Evolutionary conservation across 2,888 invertebrate genomes (phyloP).

Genomic region (Folsomia manolachei): DNA sequence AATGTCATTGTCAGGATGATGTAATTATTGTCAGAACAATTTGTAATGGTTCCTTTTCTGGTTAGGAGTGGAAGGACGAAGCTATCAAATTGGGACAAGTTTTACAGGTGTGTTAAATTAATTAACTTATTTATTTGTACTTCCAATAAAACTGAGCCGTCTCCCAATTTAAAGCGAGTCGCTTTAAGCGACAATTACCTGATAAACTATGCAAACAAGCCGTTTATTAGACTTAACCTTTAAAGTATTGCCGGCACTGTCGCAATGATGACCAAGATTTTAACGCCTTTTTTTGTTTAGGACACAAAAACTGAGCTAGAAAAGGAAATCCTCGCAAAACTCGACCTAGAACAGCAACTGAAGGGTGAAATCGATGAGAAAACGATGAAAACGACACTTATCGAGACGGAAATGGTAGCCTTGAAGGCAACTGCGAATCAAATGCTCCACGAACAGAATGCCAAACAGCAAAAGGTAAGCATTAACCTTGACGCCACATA

Average conservation of each 20-base stretch:
- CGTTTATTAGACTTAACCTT: no score
- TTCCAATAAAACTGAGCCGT: no score
- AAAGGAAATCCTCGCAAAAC: neutral
- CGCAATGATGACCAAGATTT: no score
- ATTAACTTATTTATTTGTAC: no score
- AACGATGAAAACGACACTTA: neutral
- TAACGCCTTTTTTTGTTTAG: no score
- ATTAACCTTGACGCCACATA: neutral
- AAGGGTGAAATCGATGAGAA: neutral
- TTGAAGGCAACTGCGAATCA: neutral
- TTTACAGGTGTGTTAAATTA: neutral
- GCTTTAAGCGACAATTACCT: no score
- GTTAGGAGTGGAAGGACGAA: conserved; percentile 2
- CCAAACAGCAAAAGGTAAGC: conserved; percentile 10
- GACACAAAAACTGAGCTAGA: conserved; percentile 7
- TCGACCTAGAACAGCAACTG: neutral
- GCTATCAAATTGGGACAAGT: neutral
- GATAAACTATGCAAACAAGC: no score
- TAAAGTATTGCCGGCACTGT: no score
- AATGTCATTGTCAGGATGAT: no score
- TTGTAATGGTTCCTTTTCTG: no score
- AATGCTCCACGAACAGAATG: conserved; percentile 1
- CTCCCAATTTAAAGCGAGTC: no score
- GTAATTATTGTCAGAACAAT: no score
- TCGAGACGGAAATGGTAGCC: neutral